Percentiles rank a stretch among this genome's conserved stretches.
These are phyloP conservation scores for Harpegnathos saltator DNA, from an alignment of 1,140 invertebrate species.

Conservation along the genomic window DNA sequence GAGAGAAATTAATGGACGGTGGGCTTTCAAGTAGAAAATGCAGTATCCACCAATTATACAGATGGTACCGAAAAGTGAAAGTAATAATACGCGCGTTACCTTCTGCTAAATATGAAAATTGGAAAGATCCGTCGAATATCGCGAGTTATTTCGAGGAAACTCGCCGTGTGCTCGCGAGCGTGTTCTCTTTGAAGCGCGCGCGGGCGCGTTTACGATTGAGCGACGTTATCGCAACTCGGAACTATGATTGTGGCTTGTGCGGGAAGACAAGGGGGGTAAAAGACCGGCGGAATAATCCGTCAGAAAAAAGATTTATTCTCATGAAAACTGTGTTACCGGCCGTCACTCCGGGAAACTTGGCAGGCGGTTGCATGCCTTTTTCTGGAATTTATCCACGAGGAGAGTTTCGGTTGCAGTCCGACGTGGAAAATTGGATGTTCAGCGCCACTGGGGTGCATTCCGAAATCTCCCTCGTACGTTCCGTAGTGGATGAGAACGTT, in stretches of 20 bases:
- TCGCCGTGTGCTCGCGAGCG: conserved; percentile 12
- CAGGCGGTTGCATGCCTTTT: conserved; percentile 58
- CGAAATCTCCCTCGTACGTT: conserved; percentile 53
- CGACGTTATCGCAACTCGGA: conserved; percentile 36
- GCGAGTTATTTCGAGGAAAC: no score
- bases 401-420: conserved; percentile 52
- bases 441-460: conserved; percentile 55
- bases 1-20: no score
- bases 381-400: conserved; percentile 54
- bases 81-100: no score
- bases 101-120: no score
- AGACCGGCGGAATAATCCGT: conserved; percentile 52
- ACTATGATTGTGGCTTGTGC: conserved; percentile 19
- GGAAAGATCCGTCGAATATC: no score
- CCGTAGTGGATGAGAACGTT: conserved; percentile 34
- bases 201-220: not conserved
- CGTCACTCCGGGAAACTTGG: conserved; percentile 55
- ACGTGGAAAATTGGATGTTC: conserved; percentile 62
- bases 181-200: not conserved
- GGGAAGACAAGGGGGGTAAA: conserved; percentile 25
- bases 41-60: no score
- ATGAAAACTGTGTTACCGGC: conserved; percentile 59
- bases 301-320: conserved; percentile 63
- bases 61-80: no score
- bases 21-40: no score